Evolutionary conservation across 2,797 vertebrate species (phyloP).

Genomic region (Cryptoprocta ferox): DNA sequence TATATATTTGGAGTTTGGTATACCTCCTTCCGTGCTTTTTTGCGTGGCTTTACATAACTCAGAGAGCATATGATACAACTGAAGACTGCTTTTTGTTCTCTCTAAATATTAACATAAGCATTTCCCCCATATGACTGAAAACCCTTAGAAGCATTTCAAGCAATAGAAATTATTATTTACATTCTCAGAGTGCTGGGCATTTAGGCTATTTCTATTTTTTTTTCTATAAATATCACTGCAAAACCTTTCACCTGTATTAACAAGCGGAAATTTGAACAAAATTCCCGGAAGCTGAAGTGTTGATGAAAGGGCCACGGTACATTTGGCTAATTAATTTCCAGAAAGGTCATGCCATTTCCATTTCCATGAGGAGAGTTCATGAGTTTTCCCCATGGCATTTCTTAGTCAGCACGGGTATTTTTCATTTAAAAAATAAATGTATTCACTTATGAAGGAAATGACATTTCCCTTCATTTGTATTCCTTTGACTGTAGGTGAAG

Average conservation of each 20-base stretch:
- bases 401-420: not conserved
- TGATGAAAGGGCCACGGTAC: not conserved
- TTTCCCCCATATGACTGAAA: not conserved
- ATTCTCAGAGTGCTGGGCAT: not conserved
- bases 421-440: not conserved
- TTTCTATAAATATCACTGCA: not conserved
- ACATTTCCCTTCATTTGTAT: not conserved
- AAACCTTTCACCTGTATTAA: not conserved
- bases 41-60: not conserved
- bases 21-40: not conserved
- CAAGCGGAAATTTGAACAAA: not conserved
- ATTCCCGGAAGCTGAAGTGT: not conserved
- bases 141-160: not conserved
- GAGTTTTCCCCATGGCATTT: not conserved
- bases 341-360: not conserved
- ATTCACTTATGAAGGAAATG: not conserved
- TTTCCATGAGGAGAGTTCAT: not conserved
- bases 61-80: fast-evolving
- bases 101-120: not conserved
- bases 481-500: not conserved
- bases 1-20: fast-evolving
- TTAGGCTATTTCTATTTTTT: not conserved
- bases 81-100: not conserved
- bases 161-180: not conserved
- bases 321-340: not conserved